phyloP scores from a whole-genome alignment of 1,140 invertebrate genomes.

The Drosophila bifasciata region DNA sequence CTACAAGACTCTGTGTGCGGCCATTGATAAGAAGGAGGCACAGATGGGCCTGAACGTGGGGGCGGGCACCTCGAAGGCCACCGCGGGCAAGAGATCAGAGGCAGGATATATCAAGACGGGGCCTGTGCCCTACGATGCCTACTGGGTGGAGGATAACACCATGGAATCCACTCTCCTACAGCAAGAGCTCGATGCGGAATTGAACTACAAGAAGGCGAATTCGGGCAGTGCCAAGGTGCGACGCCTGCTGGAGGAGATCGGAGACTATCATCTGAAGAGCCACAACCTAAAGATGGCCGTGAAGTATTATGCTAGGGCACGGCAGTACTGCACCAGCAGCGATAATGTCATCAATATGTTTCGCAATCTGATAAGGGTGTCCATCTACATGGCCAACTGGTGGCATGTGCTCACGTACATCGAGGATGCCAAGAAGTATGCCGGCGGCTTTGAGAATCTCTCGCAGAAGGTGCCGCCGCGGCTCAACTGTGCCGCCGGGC shows the following conservation, averaged over 20 bases:
- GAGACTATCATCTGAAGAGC: slow-evolving; percentile 62
- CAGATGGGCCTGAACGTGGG: background rate
- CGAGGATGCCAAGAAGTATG: slow-evolving; percentile 66
- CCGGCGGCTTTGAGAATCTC: slow-evolving; percentile 42
- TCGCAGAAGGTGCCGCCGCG: slow-evolving; percentile 33
- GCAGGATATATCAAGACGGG: too few species aligned
- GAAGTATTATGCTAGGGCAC: slow-evolving; percentile 59
- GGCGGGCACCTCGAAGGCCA: slow-evolving; percentile 6
- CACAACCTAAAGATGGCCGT: slow-evolving; percentile 61
- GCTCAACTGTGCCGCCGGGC: slow-evolving; percentile 55
- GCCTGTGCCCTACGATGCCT: slow-evolving; percentile 24
- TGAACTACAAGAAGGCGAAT: slow-evolving; percentile 63
- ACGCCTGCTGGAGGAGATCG: slow-evolving; percentile 63
- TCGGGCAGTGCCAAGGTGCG: slow-evolving; percentile 56
- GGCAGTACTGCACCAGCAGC: slow-evolving; percentile 65
- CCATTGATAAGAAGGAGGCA: slow-evolving; percentile 2
- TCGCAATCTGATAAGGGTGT: slow-evolving; percentile 55
- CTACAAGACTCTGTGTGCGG: slow-evolving; percentile 31
- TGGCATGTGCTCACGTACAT: slow-evolving; percentile 71
- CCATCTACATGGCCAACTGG: slow-evolving; percentile 70
- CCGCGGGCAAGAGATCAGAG: too few species aligned
- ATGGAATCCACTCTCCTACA: slow-evolving; percentile 58
- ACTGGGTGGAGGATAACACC: slow-evolving; percentile 51
- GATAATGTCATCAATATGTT: slow-evolving; percentile 67
- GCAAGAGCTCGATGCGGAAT: slow-evolving; percentile 64